These are phyloP conservation scores for Coracopsis vasa DNA, from an alignment of 2,113 vertebrate species.

Conservation along the genomic window DNA sequence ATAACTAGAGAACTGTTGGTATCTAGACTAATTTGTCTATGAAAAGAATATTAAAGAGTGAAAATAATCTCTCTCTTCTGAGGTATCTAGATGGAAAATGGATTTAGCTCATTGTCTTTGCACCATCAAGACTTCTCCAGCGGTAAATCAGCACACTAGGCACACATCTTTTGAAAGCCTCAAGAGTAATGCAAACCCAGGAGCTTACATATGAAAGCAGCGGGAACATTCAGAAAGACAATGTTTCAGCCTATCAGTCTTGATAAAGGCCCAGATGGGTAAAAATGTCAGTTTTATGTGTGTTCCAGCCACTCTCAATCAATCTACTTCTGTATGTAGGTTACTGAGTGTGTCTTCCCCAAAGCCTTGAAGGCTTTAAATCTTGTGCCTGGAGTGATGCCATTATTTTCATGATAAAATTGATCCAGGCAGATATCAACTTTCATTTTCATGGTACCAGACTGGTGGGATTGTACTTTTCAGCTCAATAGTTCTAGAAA, in stretches of 20 bases:
- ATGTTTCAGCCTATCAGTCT: constrained; percentile 27
- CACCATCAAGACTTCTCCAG: neutral
- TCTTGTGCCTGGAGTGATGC: constrained; percentile 8
- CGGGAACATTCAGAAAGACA: neutral
- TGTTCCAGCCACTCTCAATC: constrained; percentile 30
- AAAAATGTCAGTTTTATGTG: constrained; percentile 36
- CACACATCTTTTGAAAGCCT: neutral
- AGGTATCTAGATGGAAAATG: neutral
- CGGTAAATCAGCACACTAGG: neutral
- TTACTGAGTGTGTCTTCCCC: constrained; percentile 41
- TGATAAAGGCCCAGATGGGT: neutral
- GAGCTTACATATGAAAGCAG: constrained; percentile 10
- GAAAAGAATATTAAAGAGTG: neutral
- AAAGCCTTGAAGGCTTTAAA: constrained; percentile 24
- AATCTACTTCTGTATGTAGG: neutral
- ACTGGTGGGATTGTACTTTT: constrained; percentile 65
- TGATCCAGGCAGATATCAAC: constrained; percentile 54
- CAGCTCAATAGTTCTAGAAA: constrained; percentile 62
- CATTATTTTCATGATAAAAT: constrained; percentile 34
- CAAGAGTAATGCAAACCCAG: constrained; percentile 10
- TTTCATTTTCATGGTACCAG: constrained; percentile 55
- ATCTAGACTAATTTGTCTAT: neutral
- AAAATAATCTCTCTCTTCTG: neutral
- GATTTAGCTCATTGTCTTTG: neutral
- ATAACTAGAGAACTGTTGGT: neutral